Base-by-base conservation (phyloP, 1,140 invertebrate genomes). In the Caenorhabditis latens region DNA sequence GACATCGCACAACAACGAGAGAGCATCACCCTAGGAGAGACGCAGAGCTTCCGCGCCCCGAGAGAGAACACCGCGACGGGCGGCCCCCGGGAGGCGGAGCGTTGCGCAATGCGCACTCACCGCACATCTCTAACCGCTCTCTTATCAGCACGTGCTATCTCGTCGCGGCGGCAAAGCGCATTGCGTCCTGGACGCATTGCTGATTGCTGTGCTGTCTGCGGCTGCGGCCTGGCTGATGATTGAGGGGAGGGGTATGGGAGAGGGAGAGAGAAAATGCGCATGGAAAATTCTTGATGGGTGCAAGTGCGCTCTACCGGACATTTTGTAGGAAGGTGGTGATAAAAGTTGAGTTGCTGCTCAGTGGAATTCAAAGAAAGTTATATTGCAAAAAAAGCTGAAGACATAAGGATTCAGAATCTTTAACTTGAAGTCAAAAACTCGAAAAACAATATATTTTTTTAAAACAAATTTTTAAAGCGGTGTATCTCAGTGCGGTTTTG, bases 181-280 rank as follows among this genome's bases (percentile, higher is more conserved):
- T 19, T 79, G 71, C 71, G 71, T 50, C 71, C 46, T 24, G 71
- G 71, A 48, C 71, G 71, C 71, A 79, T 79, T 79, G 43, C 71
- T 50, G 71, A 24, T n/a, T 79, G 71, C 71, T 79, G 71, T 79
- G 71, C 71, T 79, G 71, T 79, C 71, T 79, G 71, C 71, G 71
- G 46, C 46, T n/a, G n/a, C 43, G 71, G 13, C 46, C 42, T 21
- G 14, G 32, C 4, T 9, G 14, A 9, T 9, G 84, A 21, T 42
- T 50, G 21, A 21, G 61, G 11, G 61, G 50, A 32, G 14, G 21
- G 19, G 61, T 40, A 19, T 16, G 24, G 61, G 11, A 32, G 16
- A 50, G 19, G 21, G 61, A 11, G 19, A 55, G 1, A 58, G 55
- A 48, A 13, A 43, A 43, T 7, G 40, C 0, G 21, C 11, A 46